These are phyloP conservation scores for Mus minutoides DNA, from an alignment of 2,797 vertebrate genomes.

Conservation along the genomic window DNA sequence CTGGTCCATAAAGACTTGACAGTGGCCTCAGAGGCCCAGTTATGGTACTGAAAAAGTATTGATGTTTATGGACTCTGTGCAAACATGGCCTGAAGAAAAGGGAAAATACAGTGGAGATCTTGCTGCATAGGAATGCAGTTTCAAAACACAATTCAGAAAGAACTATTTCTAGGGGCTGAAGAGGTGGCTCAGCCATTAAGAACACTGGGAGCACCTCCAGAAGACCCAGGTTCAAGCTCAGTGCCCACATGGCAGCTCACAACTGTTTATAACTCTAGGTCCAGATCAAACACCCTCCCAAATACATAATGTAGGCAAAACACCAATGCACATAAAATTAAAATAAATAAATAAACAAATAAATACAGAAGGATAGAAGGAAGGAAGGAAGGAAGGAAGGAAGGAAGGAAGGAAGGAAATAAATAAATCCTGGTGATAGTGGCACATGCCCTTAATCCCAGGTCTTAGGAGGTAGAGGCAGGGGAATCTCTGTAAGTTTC, in stretches of 20 bases:
- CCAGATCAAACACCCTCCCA: background rate
- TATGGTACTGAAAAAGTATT: background rate
- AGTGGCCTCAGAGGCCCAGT: background rate
- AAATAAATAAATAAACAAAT: background rate
- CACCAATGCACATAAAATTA: background rate
- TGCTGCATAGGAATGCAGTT: background rate
- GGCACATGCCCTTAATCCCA: background rate
- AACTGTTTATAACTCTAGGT: background rate
- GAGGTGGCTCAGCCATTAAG: background rate
- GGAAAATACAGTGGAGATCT: slow-evolving; percentile 6
- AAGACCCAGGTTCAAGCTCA: background rate
- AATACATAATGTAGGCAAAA: background rate
- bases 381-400: too few species aligned
- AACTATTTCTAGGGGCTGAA: background rate
- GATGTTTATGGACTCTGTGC: background rate
- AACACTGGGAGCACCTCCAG: background rate
- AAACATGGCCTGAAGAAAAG: background rate
- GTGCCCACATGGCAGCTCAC: background rate
- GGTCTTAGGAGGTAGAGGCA: background rate
- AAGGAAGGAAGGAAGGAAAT: too few species aligned
- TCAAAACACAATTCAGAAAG: slow-evolving; percentile 33
- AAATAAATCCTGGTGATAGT: background rate
- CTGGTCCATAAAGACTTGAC: background rate
- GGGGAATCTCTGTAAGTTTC: too few species aligned
- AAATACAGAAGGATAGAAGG: too few species aligned